phyloP scores from a whole-genome alignment of 2,797 vertebrate species.

The Nannoperca obscura region DNA sequence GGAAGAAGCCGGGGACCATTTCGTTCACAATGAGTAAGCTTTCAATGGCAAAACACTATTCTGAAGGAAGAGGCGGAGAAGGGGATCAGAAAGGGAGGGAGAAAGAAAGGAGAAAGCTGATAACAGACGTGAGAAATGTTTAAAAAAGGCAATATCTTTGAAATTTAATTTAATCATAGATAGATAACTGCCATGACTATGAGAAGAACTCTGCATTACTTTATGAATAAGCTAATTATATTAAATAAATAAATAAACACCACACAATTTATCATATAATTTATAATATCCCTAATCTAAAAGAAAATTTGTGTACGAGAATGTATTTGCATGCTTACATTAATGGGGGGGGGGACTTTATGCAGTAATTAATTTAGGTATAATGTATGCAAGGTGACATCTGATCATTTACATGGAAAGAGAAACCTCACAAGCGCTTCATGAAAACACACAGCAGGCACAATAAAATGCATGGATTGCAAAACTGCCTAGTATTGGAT shows the following conservation, averaged over 20 bases:
- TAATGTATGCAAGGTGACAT: constrained; percentile 19
- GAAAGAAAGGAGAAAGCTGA: background rate
- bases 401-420: constrained; percentile 51
- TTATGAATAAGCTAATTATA: background rate
- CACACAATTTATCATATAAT: background rate
- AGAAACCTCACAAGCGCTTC: constrained; percentile 14
- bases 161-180: constrained; percentile 1
- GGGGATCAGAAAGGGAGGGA: background rate
- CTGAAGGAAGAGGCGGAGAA: background rate
- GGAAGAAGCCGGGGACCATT: constrained; percentile 34
- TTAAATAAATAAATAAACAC: background rate
- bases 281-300: background rate
- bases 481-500: constrained; percentile 43
- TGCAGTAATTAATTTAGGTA: background rate
- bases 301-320: background rate
- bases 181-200: background rate
- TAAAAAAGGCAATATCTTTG: background rate
- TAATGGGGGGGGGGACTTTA: background rate
- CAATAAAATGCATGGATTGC: constrained; percentile 58
- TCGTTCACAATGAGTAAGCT: constrained; percentile 27
- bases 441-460: constrained; percentile 51
- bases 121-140: background rate
- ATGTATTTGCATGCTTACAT: background rate
- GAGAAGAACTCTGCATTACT: background rate
- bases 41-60: constrained; percentile 24